Percentiles rank a stretch among this genome's conserved stretches.
Evolutionary conservation across 2,888 invertebrate species (phyloP).

Genomic region (Apodemia mormo): DNA sequence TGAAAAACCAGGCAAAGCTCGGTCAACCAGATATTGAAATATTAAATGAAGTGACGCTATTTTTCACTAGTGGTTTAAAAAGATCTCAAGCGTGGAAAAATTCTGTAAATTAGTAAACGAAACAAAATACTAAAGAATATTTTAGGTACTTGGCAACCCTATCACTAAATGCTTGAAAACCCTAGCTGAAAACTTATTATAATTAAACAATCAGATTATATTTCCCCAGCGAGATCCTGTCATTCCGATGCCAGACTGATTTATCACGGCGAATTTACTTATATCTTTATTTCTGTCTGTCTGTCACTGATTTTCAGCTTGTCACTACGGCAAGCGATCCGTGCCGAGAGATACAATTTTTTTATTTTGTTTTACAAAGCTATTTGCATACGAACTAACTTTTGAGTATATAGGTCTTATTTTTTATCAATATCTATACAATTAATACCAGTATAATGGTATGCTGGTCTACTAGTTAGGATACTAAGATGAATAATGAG

Average conservation of each 20-base stretch:
- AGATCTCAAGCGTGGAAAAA: too few species aligned
- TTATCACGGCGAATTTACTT: conserved; percentile 28
- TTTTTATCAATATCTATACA: too few species aligned
- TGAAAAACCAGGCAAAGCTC: too few species aligned
- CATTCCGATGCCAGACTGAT: conserved; percentile 26
- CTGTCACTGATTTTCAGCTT: conserved; percentile 50
- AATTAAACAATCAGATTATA: conserved; percentile 11
- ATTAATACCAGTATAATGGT: too few species aligned
- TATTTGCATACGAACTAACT: not conserved
- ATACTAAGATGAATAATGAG: too few species aligned
- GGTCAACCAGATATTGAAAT: too few species aligned
- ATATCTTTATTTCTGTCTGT: conserved; percentile 36
- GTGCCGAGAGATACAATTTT: not conserved
- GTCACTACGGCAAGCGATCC: conserved; percentile 38
- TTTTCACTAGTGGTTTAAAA: too few species aligned
- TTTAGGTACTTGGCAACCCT: not conserved
- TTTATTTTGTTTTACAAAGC: not conserved
- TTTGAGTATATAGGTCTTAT: too few species aligned
- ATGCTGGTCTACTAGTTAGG: too few species aligned
- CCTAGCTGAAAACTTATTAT: conserved; percentile 6
- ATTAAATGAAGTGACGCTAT: too few species aligned
- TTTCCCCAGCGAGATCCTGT: conserved; percentile 17
- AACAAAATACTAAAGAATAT: not conserved
- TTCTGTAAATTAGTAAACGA: too few species aligned
- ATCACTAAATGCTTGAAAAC: not conserved